These are phyloP conservation scores for Petrocephalus microphthalmus DNA, from an alignment of 2,113 vertebrate species.

Conservation along the genomic window DNA sequence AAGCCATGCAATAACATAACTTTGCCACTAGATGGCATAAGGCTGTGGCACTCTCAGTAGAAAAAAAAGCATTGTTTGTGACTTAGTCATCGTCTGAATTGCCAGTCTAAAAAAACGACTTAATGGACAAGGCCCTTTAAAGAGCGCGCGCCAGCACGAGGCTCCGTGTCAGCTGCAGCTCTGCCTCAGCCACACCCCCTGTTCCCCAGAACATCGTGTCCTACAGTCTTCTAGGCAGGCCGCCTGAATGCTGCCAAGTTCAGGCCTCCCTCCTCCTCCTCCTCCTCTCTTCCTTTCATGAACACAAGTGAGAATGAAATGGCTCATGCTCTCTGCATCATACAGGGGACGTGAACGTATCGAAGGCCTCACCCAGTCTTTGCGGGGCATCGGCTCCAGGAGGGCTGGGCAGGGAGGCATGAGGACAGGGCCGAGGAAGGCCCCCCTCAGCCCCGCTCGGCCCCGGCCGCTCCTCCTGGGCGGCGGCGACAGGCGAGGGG, in stretches of 20 bases:
- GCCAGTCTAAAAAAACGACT: not conserved
- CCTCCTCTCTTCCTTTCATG: not conserved
- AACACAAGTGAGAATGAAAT: not conserved
- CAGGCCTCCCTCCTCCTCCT: not conserved
- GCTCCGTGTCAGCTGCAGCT: not conserved
- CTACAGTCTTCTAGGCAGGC: not conserved
- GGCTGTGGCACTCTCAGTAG: not conserved
- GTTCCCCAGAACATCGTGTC: not conserved
- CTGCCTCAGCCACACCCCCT: constrained; percentile 3
- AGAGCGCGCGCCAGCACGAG: not conserved
- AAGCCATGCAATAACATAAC: not conserved
- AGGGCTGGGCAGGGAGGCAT: constrained; percentile 60
- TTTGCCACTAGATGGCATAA: constrained; percentile 2
- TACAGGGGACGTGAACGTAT: not conserved
- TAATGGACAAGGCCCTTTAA: not conserved
- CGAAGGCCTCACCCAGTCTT: constrained; percentile 65
- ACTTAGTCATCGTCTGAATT: not conserved
- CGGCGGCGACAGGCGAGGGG: constrained; percentile 42
- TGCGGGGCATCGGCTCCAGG: constrained; percentile 59
- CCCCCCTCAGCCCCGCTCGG: constrained; percentile 66
- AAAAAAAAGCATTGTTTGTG: not conserved
- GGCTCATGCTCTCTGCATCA: not conserved
- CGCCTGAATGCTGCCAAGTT: not conserved
- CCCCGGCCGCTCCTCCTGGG: constrained; percentile 59
- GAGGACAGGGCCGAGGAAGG: constrained; percentile 54